These are phyloP conservation scores for Caenorhabditis afra DNA, from an alignment of 2,888 invertebrate genomes.

Conservation along the genomic window DNA sequence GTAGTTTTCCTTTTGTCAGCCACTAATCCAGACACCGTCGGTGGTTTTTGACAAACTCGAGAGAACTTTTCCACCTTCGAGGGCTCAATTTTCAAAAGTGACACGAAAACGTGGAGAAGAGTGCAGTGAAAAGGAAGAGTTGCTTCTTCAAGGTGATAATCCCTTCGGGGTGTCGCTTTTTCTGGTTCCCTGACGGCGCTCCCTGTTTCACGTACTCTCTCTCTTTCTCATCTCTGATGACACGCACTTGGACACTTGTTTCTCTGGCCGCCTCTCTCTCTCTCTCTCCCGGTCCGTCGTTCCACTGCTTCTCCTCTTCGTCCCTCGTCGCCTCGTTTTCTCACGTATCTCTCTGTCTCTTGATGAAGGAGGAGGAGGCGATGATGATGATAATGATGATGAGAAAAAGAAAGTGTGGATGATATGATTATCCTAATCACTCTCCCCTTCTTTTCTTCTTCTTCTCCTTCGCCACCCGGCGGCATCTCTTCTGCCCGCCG, in stretches of 20 bases:
- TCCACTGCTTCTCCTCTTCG: constrained; percentile 1
- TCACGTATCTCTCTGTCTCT: constrained; percentile 24
- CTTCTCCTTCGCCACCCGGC: constrained; percentile 2
- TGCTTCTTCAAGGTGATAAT: constrained; percentile 44
- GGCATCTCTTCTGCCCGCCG: neutral
- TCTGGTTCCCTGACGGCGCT: neutral
- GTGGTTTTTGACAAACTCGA: no score
- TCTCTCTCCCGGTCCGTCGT: constrained; percentile 10
- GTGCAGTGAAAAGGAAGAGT: neutral
- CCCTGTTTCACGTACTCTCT: constrained; percentile 13
- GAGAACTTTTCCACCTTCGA: no score
- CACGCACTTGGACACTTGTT: constrained; percentile 18
- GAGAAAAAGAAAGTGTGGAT: constrained; percentile 49
- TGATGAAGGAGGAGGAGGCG: constrained; percentile 27
- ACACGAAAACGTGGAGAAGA: neutral
- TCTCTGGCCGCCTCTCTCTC: constrained; percentile 11
- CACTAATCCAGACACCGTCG: no score
- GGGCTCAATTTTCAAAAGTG: neutral
- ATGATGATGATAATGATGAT: neutral
- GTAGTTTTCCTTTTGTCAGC: no score
- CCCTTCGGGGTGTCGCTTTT: constrained; percentile 6
- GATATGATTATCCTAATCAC: constrained; percentile 62
- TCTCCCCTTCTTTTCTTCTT: constrained; percentile 38
- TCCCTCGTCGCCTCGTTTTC: constrained; percentile 1
- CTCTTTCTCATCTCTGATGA: constrained; percentile 48